These are phyloP conservation scores for Aspidiotus rigidus DNA, from an alignment of 2,888 invertebrate genomes.

Conservation along the genomic window DNA sequence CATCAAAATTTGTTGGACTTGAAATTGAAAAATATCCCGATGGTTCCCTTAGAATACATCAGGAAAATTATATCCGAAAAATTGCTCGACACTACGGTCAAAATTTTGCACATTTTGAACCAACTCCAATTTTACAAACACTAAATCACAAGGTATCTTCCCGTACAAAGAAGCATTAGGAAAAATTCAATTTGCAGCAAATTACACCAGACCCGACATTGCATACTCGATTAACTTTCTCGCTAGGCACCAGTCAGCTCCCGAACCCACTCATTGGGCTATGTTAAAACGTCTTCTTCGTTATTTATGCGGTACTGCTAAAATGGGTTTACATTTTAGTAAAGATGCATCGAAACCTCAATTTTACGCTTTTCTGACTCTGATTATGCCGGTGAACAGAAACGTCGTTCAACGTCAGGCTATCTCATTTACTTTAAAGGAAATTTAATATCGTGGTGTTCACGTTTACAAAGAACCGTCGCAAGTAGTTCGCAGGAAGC, in stretches of 20 bases:
- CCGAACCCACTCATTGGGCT: background rate
- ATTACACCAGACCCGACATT: background rate
- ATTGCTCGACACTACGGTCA: background rate
- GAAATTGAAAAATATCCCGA: background rate
- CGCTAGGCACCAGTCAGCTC: constrained; percentile 3
- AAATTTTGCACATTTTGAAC: background rate
- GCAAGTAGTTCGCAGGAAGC: constrained; percentile 6
- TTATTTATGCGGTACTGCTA: background rate
- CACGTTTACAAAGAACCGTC: background rate
- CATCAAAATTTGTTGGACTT: background rate
- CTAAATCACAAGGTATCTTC: background rate
- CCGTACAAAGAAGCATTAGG: constrained; percentile 11
- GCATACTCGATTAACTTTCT: background rate
- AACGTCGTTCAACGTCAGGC: background rate
- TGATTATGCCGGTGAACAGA: background rate
- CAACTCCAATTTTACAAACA: background rate
- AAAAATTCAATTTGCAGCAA: background rate
- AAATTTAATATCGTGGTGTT: background rate
- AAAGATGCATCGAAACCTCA: no score
- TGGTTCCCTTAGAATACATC: background rate
- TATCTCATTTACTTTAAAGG: background rate
- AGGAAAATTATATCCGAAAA: background rate
- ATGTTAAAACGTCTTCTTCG: background rate
- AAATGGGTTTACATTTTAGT: background rate
- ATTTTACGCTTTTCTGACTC: background rate